These are phyloP conservation scores for Phylloscopus whistleri DNA, from an alignment of 2,113 vertebrate species.

Conservation along the genomic window DNA sequence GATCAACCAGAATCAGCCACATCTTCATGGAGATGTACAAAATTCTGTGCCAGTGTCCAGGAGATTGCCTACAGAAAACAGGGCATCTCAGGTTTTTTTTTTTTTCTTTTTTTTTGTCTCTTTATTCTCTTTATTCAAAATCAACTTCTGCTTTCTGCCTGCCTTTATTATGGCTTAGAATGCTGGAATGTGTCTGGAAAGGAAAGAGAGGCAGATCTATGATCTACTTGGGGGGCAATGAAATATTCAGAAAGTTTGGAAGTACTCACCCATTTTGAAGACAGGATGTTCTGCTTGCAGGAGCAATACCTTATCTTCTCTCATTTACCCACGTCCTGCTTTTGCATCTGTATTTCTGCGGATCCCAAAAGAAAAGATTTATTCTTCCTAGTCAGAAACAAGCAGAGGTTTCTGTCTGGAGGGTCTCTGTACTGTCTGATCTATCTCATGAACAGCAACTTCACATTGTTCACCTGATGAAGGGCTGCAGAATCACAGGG, in stretches of 20 bases:
- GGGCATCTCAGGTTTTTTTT: neutral
- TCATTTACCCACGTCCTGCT: neutral
- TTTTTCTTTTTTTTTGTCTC: neutral
- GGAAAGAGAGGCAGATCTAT: neutral
- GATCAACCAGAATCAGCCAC: neutral
- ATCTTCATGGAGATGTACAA: neutral
- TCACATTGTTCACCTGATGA: neutral
- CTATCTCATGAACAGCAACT: neutral
- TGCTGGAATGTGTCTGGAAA: neutral
- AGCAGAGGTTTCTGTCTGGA: neutral
- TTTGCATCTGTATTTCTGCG: constrained; percentile 25
- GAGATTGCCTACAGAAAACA: neutral
- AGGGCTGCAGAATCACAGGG: neutral
- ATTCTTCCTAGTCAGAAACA: neutral
- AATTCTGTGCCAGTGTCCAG: neutral
- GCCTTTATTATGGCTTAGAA: neutral
- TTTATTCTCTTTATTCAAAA: neutral
- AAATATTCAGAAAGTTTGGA: constrained; percentile 1
- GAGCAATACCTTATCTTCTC: constrained; percentile 14
- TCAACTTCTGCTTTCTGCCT: neutral
- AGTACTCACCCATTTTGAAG: constrained; percentile 21
- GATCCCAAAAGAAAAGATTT: constrained; percentile 31
- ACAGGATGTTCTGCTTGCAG: constrained; percentile 4
- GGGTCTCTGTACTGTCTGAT: neutral
- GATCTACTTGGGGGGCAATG: neutral